Base-by-base conservation (phyloP, 1,140 invertebrate genomes). In the Hetaerina americana region DNA sequence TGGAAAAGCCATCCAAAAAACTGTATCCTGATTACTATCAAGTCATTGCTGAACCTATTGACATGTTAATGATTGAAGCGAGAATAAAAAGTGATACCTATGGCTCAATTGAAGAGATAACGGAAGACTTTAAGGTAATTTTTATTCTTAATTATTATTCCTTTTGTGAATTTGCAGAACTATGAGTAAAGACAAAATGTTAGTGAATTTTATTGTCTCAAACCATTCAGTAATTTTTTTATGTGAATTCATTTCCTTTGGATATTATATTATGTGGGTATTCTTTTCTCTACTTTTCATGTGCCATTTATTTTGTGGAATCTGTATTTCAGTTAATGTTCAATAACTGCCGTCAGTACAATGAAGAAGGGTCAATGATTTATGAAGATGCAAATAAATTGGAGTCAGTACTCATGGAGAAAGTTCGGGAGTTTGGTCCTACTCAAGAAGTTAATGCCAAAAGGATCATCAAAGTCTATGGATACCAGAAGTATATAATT, bases 21-120 rank as follows among this genome's bases (percentile, higher is more conserved):
- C 82, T 95, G 24, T 98, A 98, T 82, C 94, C 96, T 0, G 95
- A 97, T 79, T 98, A 98, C 81, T 98, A 97, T 82, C 90, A 95
- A 81, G 89, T 98, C 0, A 98, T 98, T 72, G 85, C 89, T 31
- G 91, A 93, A 76, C 96, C 96, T 0, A 97, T 98, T 72, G 96
- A 98, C 80, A 95, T 98, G 90, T 85, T 94, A 40, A 94, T 90
- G 27, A 97, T 98, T 78, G 92, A 97, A 78, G 82, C 87, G 22
- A 97, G 97, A 81, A 97, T 97, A 67, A 92, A 93, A 79, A 84
- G 79, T 70, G 85, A 88, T 75, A 86, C 86, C 69, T 88, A 92
- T 80, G 80, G 83, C 71, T 85, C 76, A 72, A 88, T 90, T 77
- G 85, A 85, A 66, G 85, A 88, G 77, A 80, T 92, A 66, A 81